These are phyloP conservation scores for Sturmia bella DNA, from an alignment of 2,888 invertebrate species.

Conservation along the genomic window DNA sequence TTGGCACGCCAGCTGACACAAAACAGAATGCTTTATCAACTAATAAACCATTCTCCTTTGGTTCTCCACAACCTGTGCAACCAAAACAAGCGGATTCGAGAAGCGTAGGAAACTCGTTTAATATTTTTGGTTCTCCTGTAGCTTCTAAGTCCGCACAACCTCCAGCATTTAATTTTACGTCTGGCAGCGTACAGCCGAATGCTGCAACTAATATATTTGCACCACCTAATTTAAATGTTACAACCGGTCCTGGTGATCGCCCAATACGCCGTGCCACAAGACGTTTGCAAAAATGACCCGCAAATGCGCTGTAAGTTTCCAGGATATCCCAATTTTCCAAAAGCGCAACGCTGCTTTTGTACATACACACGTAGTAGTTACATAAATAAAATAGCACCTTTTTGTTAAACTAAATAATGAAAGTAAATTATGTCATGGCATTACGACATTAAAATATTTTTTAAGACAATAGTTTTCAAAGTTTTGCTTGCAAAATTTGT, in stretches of 20 bases:
- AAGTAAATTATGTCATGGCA: no score
- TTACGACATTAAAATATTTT: no score
- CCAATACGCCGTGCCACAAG: constrained; percentile 77
- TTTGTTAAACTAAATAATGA: no score
- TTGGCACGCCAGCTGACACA: constrained; percentile 65
- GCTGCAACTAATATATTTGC: constrained; percentile 72
- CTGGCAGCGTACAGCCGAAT: constrained; percentile 55
- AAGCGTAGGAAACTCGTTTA: constrained; percentile 42
- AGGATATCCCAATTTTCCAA: no score
- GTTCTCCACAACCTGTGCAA: constrained; percentile 42
- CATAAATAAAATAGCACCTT: no score
- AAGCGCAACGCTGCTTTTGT: no score
- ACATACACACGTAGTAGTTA: no score
- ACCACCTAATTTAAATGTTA: constrained; percentile 61
- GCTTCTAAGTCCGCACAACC: constrained; percentile 53
- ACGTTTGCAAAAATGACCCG: constrained; percentile 75
- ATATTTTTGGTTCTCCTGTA: constrained; percentile 70
- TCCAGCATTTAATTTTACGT: constrained; percentile 72
- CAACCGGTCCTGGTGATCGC: constrained; percentile 70
- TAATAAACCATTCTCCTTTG: constrained; percentile 74
- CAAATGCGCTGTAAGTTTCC: constrained; percentile 39
- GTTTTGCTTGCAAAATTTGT: no score
- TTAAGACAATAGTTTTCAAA: no score
- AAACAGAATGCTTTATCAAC: constrained; percentile 51
- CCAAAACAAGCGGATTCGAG: constrained; percentile 9